Evolutionary conservation across 2,888 invertebrate species (phyloP), one percentile per base, ranked within the genome.

Genomic region (Rhagophthalmus giganteus): DNA sequence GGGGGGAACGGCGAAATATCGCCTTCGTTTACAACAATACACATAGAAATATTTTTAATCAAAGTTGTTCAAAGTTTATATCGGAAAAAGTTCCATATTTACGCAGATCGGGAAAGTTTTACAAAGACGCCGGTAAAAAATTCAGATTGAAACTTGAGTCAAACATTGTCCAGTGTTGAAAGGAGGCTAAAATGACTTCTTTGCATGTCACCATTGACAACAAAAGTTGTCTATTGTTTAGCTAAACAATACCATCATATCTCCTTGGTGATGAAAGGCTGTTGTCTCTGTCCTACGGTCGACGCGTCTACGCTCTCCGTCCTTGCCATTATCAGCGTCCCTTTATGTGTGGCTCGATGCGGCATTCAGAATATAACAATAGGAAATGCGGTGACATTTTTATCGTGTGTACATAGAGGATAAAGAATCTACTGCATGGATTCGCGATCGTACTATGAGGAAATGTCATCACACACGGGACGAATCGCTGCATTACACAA

Each of bases 191-290:
- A 70, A 69, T 69, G 70, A 71, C 71, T 71, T 70, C 70, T 71
- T 71, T 71, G 70, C 71, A 70, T 71, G 71, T 71, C 69, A 70
- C 67, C 69, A 69, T 70, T 69, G 69, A 70, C 71, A 66, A 71
- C 70, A 70, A 71, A 70, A 71, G 70, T 70, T 70, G 68, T 65
- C 69, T 65, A 70, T 71, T 71, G 71, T 71, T 70, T 71, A 70
- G 69, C 69, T 70, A 69, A 71, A 71, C 71, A 71, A 71, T 70
- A 63, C 70, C 71, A 69, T 71, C 71, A 70, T 71, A 71, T 71
- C 70, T 71, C 68, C 69, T 69, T 70, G 70, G 68, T 67, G 70
- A 70, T 71, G 71, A 71, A 71, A 63, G 57, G 63, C 49, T 42
- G 48, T 38, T 42, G 57, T 59, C 58, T 60, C 63, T 61, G 46